A percentile compares a stretch with the other conserved stretches of the same genome.
These are phyloP conservation scores for Rhyzopertha dominica DNA, from an alignment of 1,140 invertebrate species.

Conservation along the genomic window DNA sequence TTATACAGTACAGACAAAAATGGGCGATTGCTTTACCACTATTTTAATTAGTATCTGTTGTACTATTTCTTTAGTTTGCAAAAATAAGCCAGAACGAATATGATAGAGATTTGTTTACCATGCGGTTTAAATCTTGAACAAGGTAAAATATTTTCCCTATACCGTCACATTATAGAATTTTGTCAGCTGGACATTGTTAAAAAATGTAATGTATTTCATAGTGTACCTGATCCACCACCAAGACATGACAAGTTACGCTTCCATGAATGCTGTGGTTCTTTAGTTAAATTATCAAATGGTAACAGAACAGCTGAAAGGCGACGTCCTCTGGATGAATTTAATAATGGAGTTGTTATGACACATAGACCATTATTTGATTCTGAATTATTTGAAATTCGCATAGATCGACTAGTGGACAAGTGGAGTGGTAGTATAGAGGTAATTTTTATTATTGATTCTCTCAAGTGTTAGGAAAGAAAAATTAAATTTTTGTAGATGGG, in stretches of 20 bases:
- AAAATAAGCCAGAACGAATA: too few relatives aligned
- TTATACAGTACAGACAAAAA: too few relatives aligned
- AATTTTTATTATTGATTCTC: slow-evolving; percentile 8
- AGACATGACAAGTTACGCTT: slow-evolving; percentile 68
- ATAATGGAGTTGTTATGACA: slow-evolving; percentile 90
- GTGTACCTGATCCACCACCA: slow-evolving; percentile 37
- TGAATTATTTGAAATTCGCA: slow-evolving; percentile 90
- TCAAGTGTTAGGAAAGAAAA: too few relatives aligned
- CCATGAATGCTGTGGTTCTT: slow-evolving; percentile 79
- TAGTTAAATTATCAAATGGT: slow-evolving; percentile 82
- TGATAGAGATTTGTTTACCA: too few relatives aligned
- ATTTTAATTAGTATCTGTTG: too few relatives aligned
- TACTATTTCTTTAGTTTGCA: too few relatives aligned
- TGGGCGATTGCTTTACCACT: too few relatives aligned
- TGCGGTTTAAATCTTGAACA: too few relatives aligned
- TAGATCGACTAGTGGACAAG: slow-evolving; percentile 86
- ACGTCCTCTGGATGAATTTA: slow-evolving; percentile 88
- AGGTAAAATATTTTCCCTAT: too few relatives aligned
- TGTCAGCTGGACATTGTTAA: too few relatives aligned
- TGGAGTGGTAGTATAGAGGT: slow-evolving; percentile 89
- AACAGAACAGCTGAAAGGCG: slow-evolving; percentile 80
- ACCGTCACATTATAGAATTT: too few relatives aligned
- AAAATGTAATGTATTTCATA: too few relatives aligned
- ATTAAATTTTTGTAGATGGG: slow-evolving; percentile 59
- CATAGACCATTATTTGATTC: slow-evolving; percentile 80